A percentile compares a stretch with the other conserved stretches of the same genome.
These are phyloP conservation scores for Drosophila varians DNA, from an alignment of 1,140 invertebrate species.

Conservation along the genomic window DNA sequence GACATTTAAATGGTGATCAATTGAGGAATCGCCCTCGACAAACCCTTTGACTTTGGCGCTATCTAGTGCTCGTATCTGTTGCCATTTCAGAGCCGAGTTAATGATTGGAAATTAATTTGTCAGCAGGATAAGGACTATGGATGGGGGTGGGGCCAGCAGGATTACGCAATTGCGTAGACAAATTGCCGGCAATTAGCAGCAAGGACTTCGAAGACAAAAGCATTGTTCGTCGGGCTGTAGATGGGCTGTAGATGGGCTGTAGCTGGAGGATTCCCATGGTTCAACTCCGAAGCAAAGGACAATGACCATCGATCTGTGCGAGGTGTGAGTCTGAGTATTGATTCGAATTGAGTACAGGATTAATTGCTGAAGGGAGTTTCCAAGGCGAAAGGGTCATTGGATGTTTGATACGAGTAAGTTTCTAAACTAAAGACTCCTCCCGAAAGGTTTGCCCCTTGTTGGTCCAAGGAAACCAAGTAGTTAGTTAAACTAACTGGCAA, in stretches of 20 bases:
- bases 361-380: slow-evolving; percentile 12
- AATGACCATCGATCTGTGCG: slow-evolving; percentile 38
- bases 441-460: not conserved
- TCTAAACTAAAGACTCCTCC: not conserved
- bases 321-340: slow-evolving; percentile 27
- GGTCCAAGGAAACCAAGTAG: not conserved
- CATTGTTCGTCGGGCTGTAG: slow-evolving; percentile 22
- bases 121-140: slow-evolving; percentile 5
- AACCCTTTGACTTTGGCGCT: slow-evolving; percentile 25
- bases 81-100: slow-evolving; percentile 58
- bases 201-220: slow-evolving; percentile 25
- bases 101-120: slow-evolving; percentile 80
- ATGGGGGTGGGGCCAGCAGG: slow-evolving; percentile 22
- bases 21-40: slow-evolving; percentile 20
- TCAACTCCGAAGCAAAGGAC: slow-evolving; percentile 16
- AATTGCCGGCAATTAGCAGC: slow-evolving; percentile 68
- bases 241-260: slow-evolving; percentile 7
- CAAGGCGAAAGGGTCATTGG: not conserved
- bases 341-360: slow-evolving; percentile 29
- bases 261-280: slow-evolving; percentile 20
- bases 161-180: slow-evolving; percentile 59
- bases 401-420: not conserved
- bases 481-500: not conserved
- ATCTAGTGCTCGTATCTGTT: slow-evolving; percentile 26
- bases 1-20: slow-evolving; percentile 61